Conservation (phyloP, 2,797 vertebrate genomes). For the Gadopsis bispinosus region DNA sequence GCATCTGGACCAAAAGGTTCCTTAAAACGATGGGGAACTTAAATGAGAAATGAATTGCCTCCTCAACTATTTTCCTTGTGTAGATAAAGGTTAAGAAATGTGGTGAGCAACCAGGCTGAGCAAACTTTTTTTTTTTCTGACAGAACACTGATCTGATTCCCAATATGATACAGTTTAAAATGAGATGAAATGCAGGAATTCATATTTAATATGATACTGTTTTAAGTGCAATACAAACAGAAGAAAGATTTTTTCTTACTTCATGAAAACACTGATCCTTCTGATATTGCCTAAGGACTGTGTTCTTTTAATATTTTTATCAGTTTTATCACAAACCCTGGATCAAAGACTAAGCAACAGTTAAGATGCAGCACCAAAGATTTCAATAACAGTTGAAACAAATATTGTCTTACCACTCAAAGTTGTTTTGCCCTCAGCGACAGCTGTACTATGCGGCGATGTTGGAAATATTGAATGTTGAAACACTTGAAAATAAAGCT, state of each 20-base stretch:
- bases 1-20: neutral
- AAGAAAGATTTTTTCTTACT: too few relatives aligned
- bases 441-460: conserved; percentile 10
- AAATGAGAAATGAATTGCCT: neutral
- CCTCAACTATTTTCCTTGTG: neutral
- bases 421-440: conserved; percentile 37
- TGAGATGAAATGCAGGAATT: neutral
- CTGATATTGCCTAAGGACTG: neutral
- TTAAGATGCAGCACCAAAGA: conserved; percentile 20
- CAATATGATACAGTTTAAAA: conserved; percentile 12
- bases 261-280: neutral
- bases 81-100: neutral
- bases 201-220: conserved; percentile 22
- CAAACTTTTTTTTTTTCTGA: conserved; percentile 6
- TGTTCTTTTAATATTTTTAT: conserved; percentile 3
- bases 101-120: neutral
- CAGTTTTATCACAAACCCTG: conserved; percentile 32
- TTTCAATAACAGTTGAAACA: conserved; percentile 32
- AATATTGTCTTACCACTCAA: conserved; percentile 40
- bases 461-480: conserved; percentile 29
- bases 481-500: conserved; percentile 30
- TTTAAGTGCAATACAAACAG: neutral
- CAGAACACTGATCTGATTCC: neutral
- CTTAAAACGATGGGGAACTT: neutral
- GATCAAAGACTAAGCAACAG: conserved; percentile 34